phyloP scores from a whole-genome alignment of 1,140 invertebrate genomes.

The Ceratitis capitata region DNA sequence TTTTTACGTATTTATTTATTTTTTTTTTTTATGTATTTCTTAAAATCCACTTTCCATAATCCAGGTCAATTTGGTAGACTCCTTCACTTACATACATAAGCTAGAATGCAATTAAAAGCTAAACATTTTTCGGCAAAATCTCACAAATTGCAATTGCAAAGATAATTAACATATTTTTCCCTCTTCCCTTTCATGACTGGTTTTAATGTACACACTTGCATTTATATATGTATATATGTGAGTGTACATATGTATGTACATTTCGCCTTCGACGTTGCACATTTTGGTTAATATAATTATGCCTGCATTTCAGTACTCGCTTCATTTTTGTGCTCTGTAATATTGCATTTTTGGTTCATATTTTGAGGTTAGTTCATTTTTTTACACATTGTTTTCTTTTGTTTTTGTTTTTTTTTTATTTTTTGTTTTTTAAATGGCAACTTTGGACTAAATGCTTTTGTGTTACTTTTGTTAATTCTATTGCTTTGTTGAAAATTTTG shows the following conservation, averaged over 20 bases:
- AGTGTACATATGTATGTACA: background rate
- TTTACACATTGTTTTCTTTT: background rate
- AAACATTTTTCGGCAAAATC: background rate
- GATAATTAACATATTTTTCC: background rate
- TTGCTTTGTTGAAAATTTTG: background rate
- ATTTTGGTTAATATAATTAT: background rate
- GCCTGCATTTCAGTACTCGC: background rate
- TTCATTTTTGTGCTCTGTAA: background rate
- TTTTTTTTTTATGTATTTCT: background rate
- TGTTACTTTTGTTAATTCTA: background rate
- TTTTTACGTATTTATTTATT: background rate
- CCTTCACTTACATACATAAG: background rate
- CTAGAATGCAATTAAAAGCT: background rate
- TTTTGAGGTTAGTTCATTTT: background rate
- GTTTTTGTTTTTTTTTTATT: background rate
- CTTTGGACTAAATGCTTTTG: conserved; percentile 4
- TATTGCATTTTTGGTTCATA: background rate
- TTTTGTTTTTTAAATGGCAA: background rate
- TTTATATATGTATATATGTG: background rate
- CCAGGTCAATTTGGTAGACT: background rate
- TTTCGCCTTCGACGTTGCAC: background rate
- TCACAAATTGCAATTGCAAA: background rate
- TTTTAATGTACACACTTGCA: background rate
- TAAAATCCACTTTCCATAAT: background rate
- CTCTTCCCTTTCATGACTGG: background rate